Evolutionary conservation across 2,888 invertebrate species (phyloP).

Genomic region (Tinea trinotella): DNA sequence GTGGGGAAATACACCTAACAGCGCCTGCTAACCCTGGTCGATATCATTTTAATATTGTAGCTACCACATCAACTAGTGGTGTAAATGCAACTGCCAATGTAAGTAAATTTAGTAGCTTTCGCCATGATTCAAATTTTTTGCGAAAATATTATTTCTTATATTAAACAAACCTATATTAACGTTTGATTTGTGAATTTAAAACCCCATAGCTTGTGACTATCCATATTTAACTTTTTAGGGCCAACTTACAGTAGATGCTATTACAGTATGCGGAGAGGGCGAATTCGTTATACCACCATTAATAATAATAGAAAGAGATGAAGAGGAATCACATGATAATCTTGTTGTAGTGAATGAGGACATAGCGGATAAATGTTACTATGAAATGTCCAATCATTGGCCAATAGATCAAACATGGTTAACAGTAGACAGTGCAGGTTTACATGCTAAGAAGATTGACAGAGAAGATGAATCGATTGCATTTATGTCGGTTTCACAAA

Average conservation of each 20-base stretch:
- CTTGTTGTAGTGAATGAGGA: slow-evolving; percentile 38
- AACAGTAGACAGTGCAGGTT: slow-evolving; percentile 46
- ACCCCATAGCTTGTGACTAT: too few relatives aligned
- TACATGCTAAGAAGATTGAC: slow-evolving; percentile 49
- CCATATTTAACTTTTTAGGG: too few relatives aligned
- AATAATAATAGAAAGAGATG: slow-evolving; percentile 49
- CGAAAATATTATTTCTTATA: too few relatives aligned
- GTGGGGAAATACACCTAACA: slow-evolving; percentile 46
- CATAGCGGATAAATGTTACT: slow-evolving; percentile 39
- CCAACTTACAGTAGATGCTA: slow-evolving; percentile 38
- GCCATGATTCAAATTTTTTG: slow-evolving; percentile 2
- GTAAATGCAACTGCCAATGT: slow-evolving; percentile 35
- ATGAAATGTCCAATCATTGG: slow-evolving; percentile 47
- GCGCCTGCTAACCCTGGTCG: slow-evolving; percentile 40
- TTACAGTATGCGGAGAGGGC: slow-evolving; percentile 34
- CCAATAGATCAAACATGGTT: slow-evolving; percentile 53
- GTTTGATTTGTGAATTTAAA: too few relatives aligned
- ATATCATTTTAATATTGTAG: slow-evolving; percentile 40
- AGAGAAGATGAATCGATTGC: slow-evolving; percentile 60
- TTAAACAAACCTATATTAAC: too few relatives aligned
- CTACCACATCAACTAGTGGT: slow-evolving; percentile 24
- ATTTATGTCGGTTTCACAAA: slow-evolving; percentile 59
- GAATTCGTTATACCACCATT: slow-evolving; percentile 42
- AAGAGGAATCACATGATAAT: slow-evolving; percentile 46
- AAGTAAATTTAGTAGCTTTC: slow-evolving; percentile 23